Evolutionary conservation across 2,888 invertebrate species (phyloP).

Genomic region (Phyllotreta cruciferae): DNA sequence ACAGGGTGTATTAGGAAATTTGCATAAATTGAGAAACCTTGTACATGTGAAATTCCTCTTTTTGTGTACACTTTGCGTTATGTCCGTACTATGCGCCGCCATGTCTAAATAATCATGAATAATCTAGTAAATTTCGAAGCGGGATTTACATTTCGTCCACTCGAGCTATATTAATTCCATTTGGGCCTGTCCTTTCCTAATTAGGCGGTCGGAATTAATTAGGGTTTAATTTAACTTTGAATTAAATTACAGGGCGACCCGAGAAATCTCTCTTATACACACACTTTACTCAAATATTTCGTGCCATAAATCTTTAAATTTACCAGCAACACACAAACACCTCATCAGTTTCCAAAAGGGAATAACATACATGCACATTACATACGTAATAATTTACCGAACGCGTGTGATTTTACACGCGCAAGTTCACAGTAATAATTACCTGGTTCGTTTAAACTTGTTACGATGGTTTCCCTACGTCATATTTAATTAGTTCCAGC

Average conservation of each 20-base stretch:
- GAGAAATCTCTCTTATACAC: background rate
- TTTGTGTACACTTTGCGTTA: background rate
- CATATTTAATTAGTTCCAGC: slow-evolving; percentile 13
- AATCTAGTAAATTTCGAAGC: slow-evolving; percentile 10
- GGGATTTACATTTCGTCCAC: slow-evolving; percentile 7
- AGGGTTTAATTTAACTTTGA: slow-evolving; percentile 6
- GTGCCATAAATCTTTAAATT: no score
- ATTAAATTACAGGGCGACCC: slow-evolving; percentile 1
- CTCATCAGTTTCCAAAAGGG: no score
- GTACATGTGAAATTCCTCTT: background rate
- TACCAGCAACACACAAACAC: no score
- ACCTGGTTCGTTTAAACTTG: background rate
- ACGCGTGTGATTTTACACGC: no score
- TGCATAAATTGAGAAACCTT: no score
- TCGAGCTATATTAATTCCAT: slow-evolving; percentile 10
- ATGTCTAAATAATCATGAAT: slow-evolving; percentile 10
- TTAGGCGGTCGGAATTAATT: slow-evolving; percentile 3
- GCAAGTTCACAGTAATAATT: background rate
- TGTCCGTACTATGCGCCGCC: background rate
- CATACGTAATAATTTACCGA: no score
- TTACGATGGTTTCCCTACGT: slow-evolving; percentile 13
- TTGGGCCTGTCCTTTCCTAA: slow-evolving; percentile 1
- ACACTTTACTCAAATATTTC: no score
- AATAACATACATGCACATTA: no score
- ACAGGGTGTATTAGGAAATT: no score